Conservation (phyloP, 1,140 invertebrate genomes). For the Calephelis virginiensis region DNA sequence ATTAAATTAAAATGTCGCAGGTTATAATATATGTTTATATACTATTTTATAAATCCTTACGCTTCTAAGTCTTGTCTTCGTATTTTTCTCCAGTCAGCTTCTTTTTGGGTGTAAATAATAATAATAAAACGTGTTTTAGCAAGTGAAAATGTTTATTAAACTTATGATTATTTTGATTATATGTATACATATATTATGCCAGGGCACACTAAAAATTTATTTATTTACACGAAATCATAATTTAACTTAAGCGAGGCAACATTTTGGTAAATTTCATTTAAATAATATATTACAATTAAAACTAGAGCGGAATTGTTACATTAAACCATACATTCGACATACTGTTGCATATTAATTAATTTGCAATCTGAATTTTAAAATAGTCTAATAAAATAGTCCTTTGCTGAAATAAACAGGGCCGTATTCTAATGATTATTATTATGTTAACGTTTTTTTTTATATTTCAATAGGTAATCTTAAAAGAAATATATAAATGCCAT, state of each 20-base stretch:
- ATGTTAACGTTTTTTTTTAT: too few species aligned
- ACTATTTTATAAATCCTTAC: too few species aligned
- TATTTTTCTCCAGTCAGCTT: too few species aligned
- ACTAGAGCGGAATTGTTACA: constrained; percentile 45
- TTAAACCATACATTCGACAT: constrained; percentile 4
- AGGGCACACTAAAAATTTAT: constrained; percentile 62
- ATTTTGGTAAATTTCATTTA: constrained; percentile 74
- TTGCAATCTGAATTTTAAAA: constrained; percentile 15
- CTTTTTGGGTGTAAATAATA: neutral
- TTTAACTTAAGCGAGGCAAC: constrained; percentile 74
- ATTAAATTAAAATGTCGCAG: too few species aligned
- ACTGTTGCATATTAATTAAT: neutral
- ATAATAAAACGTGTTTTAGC: constrained; percentile 37
- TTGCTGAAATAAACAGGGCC: too few species aligned
- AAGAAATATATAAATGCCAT: too few species aligned
- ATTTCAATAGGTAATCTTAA: too few species aligned
- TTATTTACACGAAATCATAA: constrained; percentile 67
- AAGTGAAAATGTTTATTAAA: constrained; percentile 67
- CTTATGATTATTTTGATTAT: constrained; percentile 55
- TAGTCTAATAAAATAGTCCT: too few species aligned
- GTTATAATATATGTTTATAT: too few species aligned
- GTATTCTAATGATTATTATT: too few species aligned
- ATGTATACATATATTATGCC: constrained; percentile 63
- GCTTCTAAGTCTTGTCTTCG: too few species aligned
- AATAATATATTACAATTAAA: constrained; percentile 57